Base-by-base conservation (phyloP, 2,113 vertebrate genomes). In the Perognathus longimembris region DNA sequence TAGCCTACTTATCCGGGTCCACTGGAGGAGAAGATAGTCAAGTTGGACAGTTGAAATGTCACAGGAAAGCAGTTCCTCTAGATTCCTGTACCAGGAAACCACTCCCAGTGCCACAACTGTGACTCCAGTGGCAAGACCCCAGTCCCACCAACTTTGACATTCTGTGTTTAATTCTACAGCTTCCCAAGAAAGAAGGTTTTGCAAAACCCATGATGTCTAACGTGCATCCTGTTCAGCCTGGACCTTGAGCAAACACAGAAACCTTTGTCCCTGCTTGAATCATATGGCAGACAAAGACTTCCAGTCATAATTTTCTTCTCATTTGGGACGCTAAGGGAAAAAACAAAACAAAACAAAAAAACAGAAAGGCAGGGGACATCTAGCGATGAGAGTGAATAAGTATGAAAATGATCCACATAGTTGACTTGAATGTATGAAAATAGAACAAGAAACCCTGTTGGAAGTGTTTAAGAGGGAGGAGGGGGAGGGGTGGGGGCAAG, bases 71-170 rank as follows among this genome's bases (percentile, higher is more conserved):
- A 89, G 45, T 71, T 94, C 74, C 42, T 91, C 82, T 50, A 63
- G 73, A 87, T 95, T 97, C 95, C 94, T 95, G 90, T 87, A 70
- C 50, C 95, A 95, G 97, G 94, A 97, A 96, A 96, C 38, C 32
- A 64, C n/a, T 90, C 50, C 63, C 36, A 15, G 77, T 82, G 94
- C 95, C 94, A 94, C 77, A 88, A 80, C 69, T 80, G 1, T 36
- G 73, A 90, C 71, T 92, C 71, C 59, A 77, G 42, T 61, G 94
- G 94, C 96, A 97, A 95, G 90, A 93, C 83, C 89, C 85, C 77
- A 87, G 6, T 93, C 84, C 8, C 95, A 92, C 71, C 92, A 86
- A 89, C 30, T 86, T 74, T 67, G 86, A 88, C 80, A 82, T 79
- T 94, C 93, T 95, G 80, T 61, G 20, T 88, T 88, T 93, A 85